Base-by-base conservation (phyloP, 2,888 invertebrate genomes). In the Standfussiana lucernea region DNA sequence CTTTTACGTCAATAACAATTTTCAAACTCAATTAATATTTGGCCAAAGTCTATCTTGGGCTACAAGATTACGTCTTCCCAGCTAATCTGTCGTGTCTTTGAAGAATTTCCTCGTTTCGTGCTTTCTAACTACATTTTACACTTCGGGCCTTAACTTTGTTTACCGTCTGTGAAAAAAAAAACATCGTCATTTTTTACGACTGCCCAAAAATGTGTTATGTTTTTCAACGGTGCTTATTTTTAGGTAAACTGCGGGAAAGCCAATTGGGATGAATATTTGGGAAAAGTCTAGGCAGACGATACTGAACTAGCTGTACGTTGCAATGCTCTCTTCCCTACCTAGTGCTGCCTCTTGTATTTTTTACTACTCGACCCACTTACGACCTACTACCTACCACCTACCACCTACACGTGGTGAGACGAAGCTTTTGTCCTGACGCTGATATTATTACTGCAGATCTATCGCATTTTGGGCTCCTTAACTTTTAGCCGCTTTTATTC, bases 1-100 rank as follows among this genome's bases (percentile, higher is more conserved):
- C 68, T 72, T 69, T 83, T 72, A 84, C 77, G 64, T 74, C 59
- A 69, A 75, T 78, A 82, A 88, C 71, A 80, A 86, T 79, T 86
- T 86, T 50, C 64, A 84, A 86, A 86, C 89, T 86, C 89, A 88
- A 86, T 86, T 86, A 86, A 86, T 78, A 87, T 87, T 84, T 80
- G 62, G 62, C 50, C 37, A 61, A 77, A 86, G 76, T 77, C 67
- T 75, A 45, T 73, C 65, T 35, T 28, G 37, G 40, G 32, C 59
- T 32, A 66, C 61, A 68, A 73, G 79, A 84, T 79, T 53, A 47
- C 72, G 69, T 28, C 50, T 35, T 21, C 21, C 24, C 18, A 15
- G 47, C 45, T 78, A 77, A 84, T 79, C 75, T 77, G 62, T n/a
- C 24, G 45, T 47, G 59, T 47, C 83, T 86, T 86, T 81, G 87